Percentiles rank a stretch among this genome's conserved stretches.
phyloP scores from a whole-genome alignment of 2,888 invertebrate species.

The Girardia tigrina region DNA sequence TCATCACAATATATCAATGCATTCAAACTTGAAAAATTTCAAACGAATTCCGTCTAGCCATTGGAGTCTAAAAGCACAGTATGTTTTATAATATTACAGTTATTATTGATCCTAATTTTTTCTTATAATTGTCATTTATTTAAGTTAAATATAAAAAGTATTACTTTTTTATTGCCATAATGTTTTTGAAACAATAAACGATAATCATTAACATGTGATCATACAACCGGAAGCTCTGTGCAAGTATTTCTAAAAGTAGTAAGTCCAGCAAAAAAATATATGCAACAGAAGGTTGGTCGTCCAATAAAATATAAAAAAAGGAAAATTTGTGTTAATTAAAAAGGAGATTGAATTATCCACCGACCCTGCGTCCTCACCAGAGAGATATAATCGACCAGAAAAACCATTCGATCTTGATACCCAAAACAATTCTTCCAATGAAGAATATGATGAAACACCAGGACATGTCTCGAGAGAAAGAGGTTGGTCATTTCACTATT shows the following conservation, averaged over 20 bases:
- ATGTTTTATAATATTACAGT: background rate
- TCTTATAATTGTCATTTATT: background rate
- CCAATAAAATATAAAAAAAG: background rate
- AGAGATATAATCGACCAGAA: background rate
- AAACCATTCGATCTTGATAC: slow-evolving; percentile 5
- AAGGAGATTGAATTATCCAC: background rate
- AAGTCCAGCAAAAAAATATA: background rate
- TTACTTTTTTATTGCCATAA: too few relatives aligned
- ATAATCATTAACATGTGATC: too few relatives aligned
- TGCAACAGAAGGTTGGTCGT: background rate
- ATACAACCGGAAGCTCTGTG: background rate
- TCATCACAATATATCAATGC: background rate
- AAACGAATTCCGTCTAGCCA: background rate
- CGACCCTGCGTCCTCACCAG: background rate
- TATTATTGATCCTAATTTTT: background rate
- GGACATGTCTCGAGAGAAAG: background rate
- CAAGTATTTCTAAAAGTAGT: background rate
- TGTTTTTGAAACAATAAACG: too few relatives aligned
- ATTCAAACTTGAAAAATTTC: slow-evolving; percentile 6
- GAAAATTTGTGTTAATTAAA: background rate
- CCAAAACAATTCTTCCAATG: background rate
- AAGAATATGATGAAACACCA: slow-evolving; percentile 6
- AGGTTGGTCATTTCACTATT: background rate
- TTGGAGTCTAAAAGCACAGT: slow-evolving; percentile 17
- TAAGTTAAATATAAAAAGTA: too few relatives aligned